Percentiles rank a stretch among this genome's conserved stretches.
phyloP scores from a whole-genome alignment of 2,797 vertebrate species.

The Chrysocyon brachyurus region DNA sequence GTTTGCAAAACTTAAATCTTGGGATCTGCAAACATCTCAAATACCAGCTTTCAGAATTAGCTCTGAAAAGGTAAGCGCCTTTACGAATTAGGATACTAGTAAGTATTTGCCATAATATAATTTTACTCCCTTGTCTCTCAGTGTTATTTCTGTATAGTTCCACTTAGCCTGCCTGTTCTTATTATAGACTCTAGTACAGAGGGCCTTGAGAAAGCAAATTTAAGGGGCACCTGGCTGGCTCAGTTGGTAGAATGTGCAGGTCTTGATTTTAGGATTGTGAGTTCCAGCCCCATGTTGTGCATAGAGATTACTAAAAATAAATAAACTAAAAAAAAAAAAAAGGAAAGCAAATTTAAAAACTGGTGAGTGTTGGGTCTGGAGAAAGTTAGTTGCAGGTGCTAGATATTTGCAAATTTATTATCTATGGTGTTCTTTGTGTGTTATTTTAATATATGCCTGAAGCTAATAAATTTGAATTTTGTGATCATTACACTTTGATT shows the following conservation, averaged over 20 bases:
- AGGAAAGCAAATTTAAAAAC: not conserved
- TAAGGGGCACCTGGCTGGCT: not conserved
- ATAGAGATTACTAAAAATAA: not conserved
- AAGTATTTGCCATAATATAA: not conserved
- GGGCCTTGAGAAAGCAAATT: not conserved
- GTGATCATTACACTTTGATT: not conserved
- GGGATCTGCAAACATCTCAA: not conserved
- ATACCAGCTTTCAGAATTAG: constrained; percentile 6
- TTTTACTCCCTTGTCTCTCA: not conserved
- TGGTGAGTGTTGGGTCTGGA: not conserved
- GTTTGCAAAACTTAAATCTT: constrained; percentile 34
- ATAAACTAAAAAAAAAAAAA: not conserved
- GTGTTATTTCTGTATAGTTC: not conserved
- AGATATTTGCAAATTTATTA: not conserved
- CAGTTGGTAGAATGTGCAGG: not conserved
- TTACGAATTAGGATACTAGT: not conserved
- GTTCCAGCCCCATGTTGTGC: too few species aligned
- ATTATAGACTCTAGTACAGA: not conserved
- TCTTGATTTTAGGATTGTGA: not conserved
- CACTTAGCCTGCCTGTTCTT: not conserved
- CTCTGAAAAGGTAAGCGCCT: not conserved
- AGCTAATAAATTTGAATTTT: constrained; percentile 23
- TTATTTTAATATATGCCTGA: not conserved
- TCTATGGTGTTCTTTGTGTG: not conserved
- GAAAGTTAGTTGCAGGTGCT: not conserved